Percentiles rank a stretch among this genome's conserved stretches.
phyloP scores from a whole-genome alignment of 2,888 invertebrate species.

The Hirtodrosophila trivittata region DNA sequence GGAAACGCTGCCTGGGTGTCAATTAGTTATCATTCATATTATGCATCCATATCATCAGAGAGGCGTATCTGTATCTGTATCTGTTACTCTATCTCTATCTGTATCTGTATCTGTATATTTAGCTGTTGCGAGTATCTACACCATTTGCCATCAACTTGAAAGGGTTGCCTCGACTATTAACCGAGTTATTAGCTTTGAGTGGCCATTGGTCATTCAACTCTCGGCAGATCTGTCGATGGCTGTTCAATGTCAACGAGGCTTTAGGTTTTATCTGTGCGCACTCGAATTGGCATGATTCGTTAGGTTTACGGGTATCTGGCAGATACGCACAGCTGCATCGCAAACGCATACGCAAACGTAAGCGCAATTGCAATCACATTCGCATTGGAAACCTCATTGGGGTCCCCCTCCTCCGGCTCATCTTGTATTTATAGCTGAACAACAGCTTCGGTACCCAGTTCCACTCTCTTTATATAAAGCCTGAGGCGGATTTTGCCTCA shows the following conservation, averaged over 20 bases:
- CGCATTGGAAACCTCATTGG: slow-evolving; percentile 21
- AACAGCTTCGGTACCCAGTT: slow-evolving; percentile 14
- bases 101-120: slow-evolving; percentile 2
- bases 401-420: not conserved
- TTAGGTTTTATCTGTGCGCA: slow-evolving; percentile 25
- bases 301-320: slow-evolving; percentile 29
- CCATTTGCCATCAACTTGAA: slow-evolving; percentile 10
- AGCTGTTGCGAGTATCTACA: slow-evolving; percentile 1
- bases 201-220: slow-evolving; percentile 46
- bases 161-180: slow-evolving; percentile 12
- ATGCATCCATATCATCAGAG: slow-evolving; percentile 28
- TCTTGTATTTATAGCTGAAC: slow-evolving; percentile 31
- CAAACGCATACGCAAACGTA: slow-evolving; percentile 16
- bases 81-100: not conserved
- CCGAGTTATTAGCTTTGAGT: slow-evolving; percentile 33
- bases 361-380: too few species aligned
- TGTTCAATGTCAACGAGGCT: slow-evolving; percentile 19
- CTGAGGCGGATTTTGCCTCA: slow-evolving; percentile 74
- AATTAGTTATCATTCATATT: slow-evolving; percentile 64
- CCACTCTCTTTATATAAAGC: slow-evolving; percentile 32
- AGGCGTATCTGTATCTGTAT: not conserved
- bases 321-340: slow-evolving; percentile 42
- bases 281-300: slow-evolving; percentile 35
- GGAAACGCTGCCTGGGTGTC: slow-evolving; percentile 39
- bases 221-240: not conserved